Base-by-base conservation (phyloP, 1,140 invertebrate genomes). In the Ostrea denselamellosa region DNA sequence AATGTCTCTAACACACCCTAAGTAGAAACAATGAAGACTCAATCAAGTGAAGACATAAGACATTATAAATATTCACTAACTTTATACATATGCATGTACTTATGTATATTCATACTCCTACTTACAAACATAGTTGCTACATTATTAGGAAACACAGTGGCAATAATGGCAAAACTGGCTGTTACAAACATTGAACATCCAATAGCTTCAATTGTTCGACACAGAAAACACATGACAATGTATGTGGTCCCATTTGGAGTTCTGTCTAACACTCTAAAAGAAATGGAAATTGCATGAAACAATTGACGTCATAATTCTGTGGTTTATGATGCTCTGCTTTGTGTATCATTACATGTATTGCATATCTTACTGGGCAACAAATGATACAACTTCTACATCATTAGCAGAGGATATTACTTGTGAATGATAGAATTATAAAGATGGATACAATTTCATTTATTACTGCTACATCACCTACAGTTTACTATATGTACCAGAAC, bases 161-260 rank as follows among this genome's bases (percentile, higher is more conserved):
- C 98, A 81, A 98, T 97, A 85, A 99, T 98, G 0, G 98, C 97
- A 95, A 98, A 99, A 90, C 97, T 97, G 0, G 98, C 97, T 2
- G 98, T 99, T 2, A 98, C 95, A 95, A 98, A 98, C 3, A 97
- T 98, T 0, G 98, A 98, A 92, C 98, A 98, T 34, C 98, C 98
- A 95, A 98, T 95, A 0, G 98, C 98, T 95, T 99, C 98, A n/a
- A 98, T 94, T 88, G 98, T 97, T 88, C 98, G 96, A 86, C 98
- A 97, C 1, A 97, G 91, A 94, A 99, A 98, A 88, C 97, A 98
- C 83, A 98, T 95, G 12, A 96, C 96, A 90, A 99, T 98, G 94
- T 99, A 99, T 0, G 96, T 95, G 84, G 96, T 96, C 87, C 97
- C 97, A 10, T 97, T 96, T n/a, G 98, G 96, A 54, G 98, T 96